Conservation (phyloP, 2,888 invertebrate genomes). For the Platycnemis pennipes region DNA sequence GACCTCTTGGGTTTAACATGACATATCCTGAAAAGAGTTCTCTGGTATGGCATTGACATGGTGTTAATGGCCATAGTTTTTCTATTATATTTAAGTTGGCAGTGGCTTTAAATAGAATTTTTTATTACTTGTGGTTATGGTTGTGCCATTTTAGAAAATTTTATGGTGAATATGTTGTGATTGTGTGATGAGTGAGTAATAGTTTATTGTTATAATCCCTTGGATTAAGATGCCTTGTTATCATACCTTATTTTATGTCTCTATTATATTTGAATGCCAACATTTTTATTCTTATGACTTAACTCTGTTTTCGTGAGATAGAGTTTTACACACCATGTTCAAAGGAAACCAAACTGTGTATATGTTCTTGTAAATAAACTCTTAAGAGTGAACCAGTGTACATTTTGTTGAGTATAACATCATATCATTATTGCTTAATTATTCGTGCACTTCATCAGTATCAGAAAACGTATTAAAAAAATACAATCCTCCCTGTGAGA, state of each 20-base stretch:
- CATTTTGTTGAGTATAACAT: background rate
- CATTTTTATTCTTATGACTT: background rate
- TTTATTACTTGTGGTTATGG: conserved; percentile 27
- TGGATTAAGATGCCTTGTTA: background rate
- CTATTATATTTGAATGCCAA: background rate
- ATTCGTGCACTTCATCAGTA: background rate
- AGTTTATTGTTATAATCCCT: background rate
- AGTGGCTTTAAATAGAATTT: conserved; percentile 1
- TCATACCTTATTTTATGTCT: background rate
- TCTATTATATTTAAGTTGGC: background rate
- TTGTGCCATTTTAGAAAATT: background rate
- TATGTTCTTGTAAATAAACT: background rate
- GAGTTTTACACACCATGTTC: background rate
- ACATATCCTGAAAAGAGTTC: background rate
- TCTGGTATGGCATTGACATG: background rate
- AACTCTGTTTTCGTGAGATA: background rate
- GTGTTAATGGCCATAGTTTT: background rate
- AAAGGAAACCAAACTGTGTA: background rate
- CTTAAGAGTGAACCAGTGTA: background rate
- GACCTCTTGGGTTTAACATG: background rate
- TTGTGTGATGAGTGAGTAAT: background rate
- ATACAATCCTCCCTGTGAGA: too few species aligned
- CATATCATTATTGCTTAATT: background rate
- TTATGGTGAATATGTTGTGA: background rate
- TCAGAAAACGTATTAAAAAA: background rate